phyloP scores from a whole-genome alignment of 2,888 invertebrate genomes.

The Halictus quadricinctus region DNA sequence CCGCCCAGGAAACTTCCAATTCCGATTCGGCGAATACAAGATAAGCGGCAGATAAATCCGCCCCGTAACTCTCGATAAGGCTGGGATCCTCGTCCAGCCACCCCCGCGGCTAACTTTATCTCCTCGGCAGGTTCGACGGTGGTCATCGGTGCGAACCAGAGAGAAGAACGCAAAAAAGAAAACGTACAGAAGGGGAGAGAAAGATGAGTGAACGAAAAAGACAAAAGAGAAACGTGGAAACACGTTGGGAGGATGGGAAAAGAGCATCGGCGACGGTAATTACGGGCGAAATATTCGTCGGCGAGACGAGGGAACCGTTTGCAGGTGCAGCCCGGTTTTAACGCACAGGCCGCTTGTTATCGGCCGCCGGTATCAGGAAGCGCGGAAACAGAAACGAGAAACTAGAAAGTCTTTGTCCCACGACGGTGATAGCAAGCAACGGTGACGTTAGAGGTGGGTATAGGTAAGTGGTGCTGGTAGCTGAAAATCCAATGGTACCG shows the following conservation, averaged over 20 bases:
- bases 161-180: neutral
- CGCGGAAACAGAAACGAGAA: slow-evolving; percentile 72
- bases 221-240: neutral
- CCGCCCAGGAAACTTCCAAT: slow-evolving; percentile 47
- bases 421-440: slow-evolving; percentile 67
- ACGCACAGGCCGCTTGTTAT: slow-evolving; percentile 54
- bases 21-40: slow-evolving; percentile 60
- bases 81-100: neutral
- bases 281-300: slow-evolving; percentile 34
- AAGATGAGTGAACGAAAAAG: neutral
- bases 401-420: slow-evolving; percentile 75
- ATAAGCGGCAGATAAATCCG: slow-evolving; percentile 55
- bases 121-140: slow-evolving; percentile 11
- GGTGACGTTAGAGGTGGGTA: slow-evolving; percentile 61
- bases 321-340: slow-evolving; percentile 63
- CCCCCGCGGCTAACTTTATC: slow-evolving; percentile 39
- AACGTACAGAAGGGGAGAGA: neutral
- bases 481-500: slow-evolving; percentile 72
- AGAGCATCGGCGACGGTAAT: slow-evolving; percentile 39
- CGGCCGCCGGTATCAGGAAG: slow-evolving; percentile 63
- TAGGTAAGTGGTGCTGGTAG: slow-evolving; percentile 74
- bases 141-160: neutral
- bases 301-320: slow-evolving; percentile 32
- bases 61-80: slow-evolving; percentile 56
- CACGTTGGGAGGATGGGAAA: slow-evolving; percentile 3